These are phyloP conservation scores for Drosophila auraria DNA, from an alignment of 1,140 invertebrate species.

Conservation along the genomic window DNA sequence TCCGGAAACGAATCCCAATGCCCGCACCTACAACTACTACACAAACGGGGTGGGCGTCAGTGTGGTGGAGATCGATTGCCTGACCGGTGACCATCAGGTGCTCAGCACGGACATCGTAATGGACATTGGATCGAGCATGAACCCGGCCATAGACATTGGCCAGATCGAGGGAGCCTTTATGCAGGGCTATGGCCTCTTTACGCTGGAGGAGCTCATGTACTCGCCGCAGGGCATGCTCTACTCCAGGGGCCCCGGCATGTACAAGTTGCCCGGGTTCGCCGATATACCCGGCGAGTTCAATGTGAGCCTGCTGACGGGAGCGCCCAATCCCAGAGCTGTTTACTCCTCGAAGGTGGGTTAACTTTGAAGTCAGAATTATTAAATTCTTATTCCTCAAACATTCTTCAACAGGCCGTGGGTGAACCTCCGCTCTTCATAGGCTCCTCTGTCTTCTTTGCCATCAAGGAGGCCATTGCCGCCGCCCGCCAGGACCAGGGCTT, in stretches of 20 bases:
- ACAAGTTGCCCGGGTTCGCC: conserved; percentile 96
- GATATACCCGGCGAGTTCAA: conserved; percentile 97
- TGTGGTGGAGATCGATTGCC: conserved; percentile 94
- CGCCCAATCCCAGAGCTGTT: conserved; percentile 94
- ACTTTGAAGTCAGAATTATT: background rate
- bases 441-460: conserved; percentile 94
- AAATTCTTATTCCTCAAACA: background rate
- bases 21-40: conserved; percentile 92
- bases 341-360: conserved; percentile 95
- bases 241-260: conserved; percentile 95
- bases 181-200: conserved; percentile 97
- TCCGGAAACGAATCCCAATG: conserved; percentile 89
- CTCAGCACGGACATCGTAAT: conserved; percentile 96
- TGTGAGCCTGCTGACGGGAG: conserved; percentile 95
- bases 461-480: conserved; percentile 94
- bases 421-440: conserved; percentile 97
- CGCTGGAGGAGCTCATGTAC: conserved; percentile 95
- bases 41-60: conserved; percentile 92
- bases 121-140: conserved; percentile 96
- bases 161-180: conserved; percentile 97
- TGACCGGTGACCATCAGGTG: conserved; percentile 95
- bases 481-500: conserved; percentile 90
- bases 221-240: conserved; percentile 92
- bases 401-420: conserved; percentile 91
- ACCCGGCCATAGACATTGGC: conserved; percentile 98